Conservation (phyloP, 1,140 invertebrate species). For the Drosophila azteca region DNA sequence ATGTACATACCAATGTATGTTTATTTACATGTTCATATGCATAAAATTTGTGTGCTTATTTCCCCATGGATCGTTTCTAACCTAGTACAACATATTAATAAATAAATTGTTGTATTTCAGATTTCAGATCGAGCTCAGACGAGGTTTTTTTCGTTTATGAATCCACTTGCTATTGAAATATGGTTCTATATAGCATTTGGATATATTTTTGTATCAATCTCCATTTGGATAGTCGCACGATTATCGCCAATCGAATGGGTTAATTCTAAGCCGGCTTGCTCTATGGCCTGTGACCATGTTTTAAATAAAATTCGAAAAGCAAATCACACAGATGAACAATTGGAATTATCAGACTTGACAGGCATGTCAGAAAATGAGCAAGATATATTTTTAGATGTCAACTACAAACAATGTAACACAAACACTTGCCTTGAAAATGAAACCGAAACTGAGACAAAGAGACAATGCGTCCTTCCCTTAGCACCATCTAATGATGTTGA, state of each 20-base stretch:
- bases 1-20: not conserved
- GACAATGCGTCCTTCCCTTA: not conserved
- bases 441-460: slow-evolving; percentile 1
- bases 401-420: slow-evolving; percentile 6
- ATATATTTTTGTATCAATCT: slow-evolving; percentile 96
- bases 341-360: slow-evolving; percentile 37
- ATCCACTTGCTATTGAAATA: slow-evolving; percentile 96
- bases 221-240: slow-evolving; percentile 96
- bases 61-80: not conserved
- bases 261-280: slow-evolving; percentile 61
- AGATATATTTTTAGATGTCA: slow-evolving; percentile 14
- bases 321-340: slow-evolving; percentile 34
- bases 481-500: slow-evolving; percentile 17
- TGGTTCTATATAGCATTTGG: slow-evolving; percentile 97
- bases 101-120: slow-evolving; percentile 55
- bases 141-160: slow-evolving; percentile 96
- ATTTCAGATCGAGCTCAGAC: slow-evolving; percentile 81
- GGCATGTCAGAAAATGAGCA: slow-evolving; percentile 12
- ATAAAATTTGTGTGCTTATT: slow-evolving; percentile 1
- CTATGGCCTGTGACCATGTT: slow-evolving; percentile 72
- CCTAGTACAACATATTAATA: not conserved
- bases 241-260: slow-evolving; percentile 99
- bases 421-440: not conserved
- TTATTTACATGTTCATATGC: not conserved
- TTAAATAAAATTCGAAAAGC: slow-evolving; percentile 51